Base-by-base conservation (phyloP, 2,797 vertebrate species). In the Tolypeutes matacus region DNA sequence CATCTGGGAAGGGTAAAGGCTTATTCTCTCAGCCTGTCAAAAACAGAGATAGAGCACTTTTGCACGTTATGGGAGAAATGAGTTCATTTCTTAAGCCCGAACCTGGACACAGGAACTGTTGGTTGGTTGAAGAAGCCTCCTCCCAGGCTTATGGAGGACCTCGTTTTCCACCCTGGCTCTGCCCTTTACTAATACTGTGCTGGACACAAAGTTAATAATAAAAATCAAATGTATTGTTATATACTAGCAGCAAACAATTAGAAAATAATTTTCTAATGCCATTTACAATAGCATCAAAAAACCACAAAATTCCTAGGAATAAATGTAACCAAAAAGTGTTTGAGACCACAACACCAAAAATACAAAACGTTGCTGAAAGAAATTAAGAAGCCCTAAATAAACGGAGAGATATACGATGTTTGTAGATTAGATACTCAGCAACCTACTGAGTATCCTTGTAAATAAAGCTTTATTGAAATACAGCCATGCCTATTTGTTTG, bases 221-320 rank as follows among this genome's bases (percentile, higher is more conserved):
- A 81, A 69, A 84, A 42, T 77, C 29, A 60, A 39, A 18, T 65
- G 13, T 58, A 53, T 76, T 81, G 85, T 67, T 75, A 49, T 84
- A 78, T 42, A 89, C 20, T 84, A 93, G n/a, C n/a, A 93, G 46
- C 69, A 86, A 95, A 76, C n/a, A 76, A 81, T 31, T 83, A 39
- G 34, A 73, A 85, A 65, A 46, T 49, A 23, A 12, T 69, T 83
- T 94, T 85, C 2, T 76, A 78, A 75, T 89, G 82, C 56, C 58
- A 89, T 70, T 95, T 86, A 65, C 11, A 95, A 56, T 92, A 89
- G 65, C 84, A 76, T 21, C 34, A 36, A 62, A 91, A 94, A 60
- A 20, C 69, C 67, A 8, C 11, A 46, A 72, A 72, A 84, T 81
- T 56, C 2, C 67, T 77, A 67, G 23, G 7, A 49, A 62, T 92